Base-by-base conservation (phyloP, 2,113 vertebrate genomes). In the Cairina moschata region DNA sequence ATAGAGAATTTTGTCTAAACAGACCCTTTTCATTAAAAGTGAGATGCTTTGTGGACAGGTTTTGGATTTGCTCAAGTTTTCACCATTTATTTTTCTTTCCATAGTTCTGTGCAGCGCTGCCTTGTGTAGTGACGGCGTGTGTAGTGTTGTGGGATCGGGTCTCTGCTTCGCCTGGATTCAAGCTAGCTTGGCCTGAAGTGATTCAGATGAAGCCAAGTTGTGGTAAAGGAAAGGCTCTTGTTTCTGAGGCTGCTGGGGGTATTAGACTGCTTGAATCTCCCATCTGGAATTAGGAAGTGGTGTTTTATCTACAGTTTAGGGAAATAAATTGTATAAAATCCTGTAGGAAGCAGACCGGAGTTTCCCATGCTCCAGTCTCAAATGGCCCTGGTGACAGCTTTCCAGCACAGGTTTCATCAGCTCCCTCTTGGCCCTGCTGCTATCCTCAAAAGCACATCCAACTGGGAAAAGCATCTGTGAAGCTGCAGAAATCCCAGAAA, bases 1-100 rank as follows among this genome's bases (percentile, higher is more conserved):
- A 42, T 16, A 87, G 42, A 89, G 56, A 87, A 75, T 93, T 94
- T 86, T 90, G 52, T 72, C 78, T 94, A 87, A 95, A 92, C 82
- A 96, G 74, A 42, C 32, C 79, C 46, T 91, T 83, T 75, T 85
- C 71, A 71, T 93, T 94, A 84, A 87, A 94, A 72, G 25, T 34
- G 71, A 84, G 85, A 72, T 60, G 42, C 36, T 87, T 89, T 82
- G 25, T 82, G 78, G 48, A 46, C 16, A 48, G 38, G 32, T 59
- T 93, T 87, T 77, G n/a, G n/a, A 40, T 83, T 91, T 84, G n/a
- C 46, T 89, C 13, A 15, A 58, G 50, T 11, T 84, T 84, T 65
- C 75, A 32, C 34, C 46, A 34, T 42, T 94, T 44, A 56, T 75
- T 78, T 93, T 92, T 91, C 17, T 6, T 75, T 78, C 55, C 18